These are phyloP conservation scores for Lagodon rhomboides DNA, from an alignment of 2,797 vertebrate genomes.

Conservation along the genomic window DNA sequence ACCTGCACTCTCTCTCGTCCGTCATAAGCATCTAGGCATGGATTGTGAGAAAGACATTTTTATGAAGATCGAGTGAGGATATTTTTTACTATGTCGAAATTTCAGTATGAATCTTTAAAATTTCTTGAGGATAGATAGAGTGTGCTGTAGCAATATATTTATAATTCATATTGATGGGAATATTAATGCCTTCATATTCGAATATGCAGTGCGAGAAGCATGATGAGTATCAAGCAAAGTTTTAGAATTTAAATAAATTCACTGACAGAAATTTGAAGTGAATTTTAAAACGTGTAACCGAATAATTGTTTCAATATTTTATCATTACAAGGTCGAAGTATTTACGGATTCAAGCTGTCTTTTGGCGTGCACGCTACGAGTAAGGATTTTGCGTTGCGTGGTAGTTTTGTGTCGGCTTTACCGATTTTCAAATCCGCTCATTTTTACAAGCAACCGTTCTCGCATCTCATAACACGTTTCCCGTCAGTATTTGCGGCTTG, in stretches of 20 bases:
- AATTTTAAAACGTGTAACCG: conserved; percentile 22
- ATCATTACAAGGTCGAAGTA: conserved; percentile 23
- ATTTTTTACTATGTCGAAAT: conserved; percentile 24
- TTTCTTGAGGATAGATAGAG: conserved; percentile 21
- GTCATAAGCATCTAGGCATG: conserved; percentile 31
- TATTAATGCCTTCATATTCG: conserved; percentile 37
- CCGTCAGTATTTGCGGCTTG: conserved; percentile 33
- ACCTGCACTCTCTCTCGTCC: conserved; percentile 43
- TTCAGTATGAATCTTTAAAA: conserved; percentile 14
- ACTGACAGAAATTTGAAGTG: background rate
- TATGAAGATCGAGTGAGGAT: conserved; percentile 7
- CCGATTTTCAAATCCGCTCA: conserved; percentile 22
- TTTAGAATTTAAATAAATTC: conserved; percentile 35
- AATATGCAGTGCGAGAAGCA: conserved; percentile 35
- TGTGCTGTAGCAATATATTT: conserved; percentile 40
- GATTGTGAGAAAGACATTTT: conserved; percentile 5
- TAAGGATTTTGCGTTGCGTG: background rate
- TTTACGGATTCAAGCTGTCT: background rate
- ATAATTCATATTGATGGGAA: conserved; percentile 44
- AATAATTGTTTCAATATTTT: conserved; percentile 42
- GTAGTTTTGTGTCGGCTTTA: conserved; percentile 1
- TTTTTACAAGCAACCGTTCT: conserved; percentile 3
- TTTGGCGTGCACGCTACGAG: background rate
- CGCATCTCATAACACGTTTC: conserved; percentile 22
- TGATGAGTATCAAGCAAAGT: conserved; percentile 30